phyloP scores from a whole-genome alignment of 2,113 vertebrate species.

The Scartelaos histophorus region DNA sequence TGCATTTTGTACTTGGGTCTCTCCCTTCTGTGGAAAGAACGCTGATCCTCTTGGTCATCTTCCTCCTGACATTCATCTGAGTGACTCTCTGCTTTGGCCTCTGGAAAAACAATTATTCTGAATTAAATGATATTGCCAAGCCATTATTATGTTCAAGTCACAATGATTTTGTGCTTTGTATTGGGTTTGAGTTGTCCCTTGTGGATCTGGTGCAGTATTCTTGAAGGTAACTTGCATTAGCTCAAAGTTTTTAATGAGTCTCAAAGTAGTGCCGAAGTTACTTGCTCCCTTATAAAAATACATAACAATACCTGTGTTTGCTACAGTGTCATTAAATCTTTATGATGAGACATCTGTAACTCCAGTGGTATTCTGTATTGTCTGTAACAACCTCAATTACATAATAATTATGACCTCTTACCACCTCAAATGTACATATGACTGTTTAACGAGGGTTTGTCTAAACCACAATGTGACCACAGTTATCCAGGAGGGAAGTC shows the following conservation, averaged over 20 bases:
- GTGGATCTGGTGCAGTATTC: too few relatives aligned
- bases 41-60: conserved; percentile 13
- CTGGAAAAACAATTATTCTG: neutral
- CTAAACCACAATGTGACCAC: neutral
- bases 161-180: too few relatives aligned
- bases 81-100: neutral
- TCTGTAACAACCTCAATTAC: neutral
- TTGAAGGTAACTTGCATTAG: too few relatives aligned
- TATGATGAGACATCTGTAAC: neutral
- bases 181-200: too few relatives aligned
- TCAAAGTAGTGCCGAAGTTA: too few relatives aligned
- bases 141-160: neutral
- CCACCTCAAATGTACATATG: neutral
- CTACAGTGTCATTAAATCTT: neutral
- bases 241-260: too few relatives aligned
- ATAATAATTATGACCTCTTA: neutral
- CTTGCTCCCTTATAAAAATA: too few relatives aligned
- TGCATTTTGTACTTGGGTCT: conserved; percentile 40
- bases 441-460: conserved; percentile 53
- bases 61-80: conserved; percentile 16
- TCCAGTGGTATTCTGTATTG: neutral
- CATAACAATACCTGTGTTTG: too few relatives aligned
- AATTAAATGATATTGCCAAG: neutral
- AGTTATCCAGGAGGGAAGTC: neutral
- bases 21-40: conserved; percentile 34